Evolutionary conservation across 2,888 invertebrate genomes (phyloP), one percentile per base, ranked within the genome.

Genomic region (Dicyrtomina minuta): DNA sequence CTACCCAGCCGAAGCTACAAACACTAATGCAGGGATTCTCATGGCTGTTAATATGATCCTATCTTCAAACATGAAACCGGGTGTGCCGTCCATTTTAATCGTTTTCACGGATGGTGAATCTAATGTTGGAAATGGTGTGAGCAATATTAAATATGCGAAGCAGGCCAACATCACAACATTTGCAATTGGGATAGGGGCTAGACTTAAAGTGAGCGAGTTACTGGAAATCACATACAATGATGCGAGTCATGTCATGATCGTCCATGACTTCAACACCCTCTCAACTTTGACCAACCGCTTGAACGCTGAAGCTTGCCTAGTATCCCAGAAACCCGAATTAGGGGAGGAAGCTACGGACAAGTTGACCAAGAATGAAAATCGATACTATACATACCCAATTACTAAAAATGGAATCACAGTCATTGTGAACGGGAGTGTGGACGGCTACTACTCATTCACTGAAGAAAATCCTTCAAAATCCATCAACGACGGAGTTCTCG

Each of bases 31-130:
- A 6, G 66, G 22, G 4, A 43, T 66, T n/a, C n/a, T 56, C 15
- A 39, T 41, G 43, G 66, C 56, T n/a, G 44, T 66, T 2, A 22
- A 66, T 15, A 56, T 66, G 56, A 22, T 66, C 8, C 22, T 13
- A 24, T 44, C 17, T 13, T 17, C 66, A 3, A 20, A 3, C 5
- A 12, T 10, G 8, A 2, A 44, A 66, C 55, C 66, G 3, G 53
- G 55, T 1, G 55, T 56, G 10, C 66, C 66, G 1, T 39, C 39
- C 24, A 41, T 56, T n/a, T 4, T 66, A 13, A n/a, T 56, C n/a
- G 26, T 55, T 12, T 56, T 66, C 44, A 66, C 66, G 8, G 66
- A 66, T 43, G 66, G 66, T 2, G 56, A 66, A 20, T 66, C 66
- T 10, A 66, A 66, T 56, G 27, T 43, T 22, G 66, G 66, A 17